Percentiles rank a stretch among this genome's conserved stretches.
phyloP scores from a whole-genome alignment of 1,140 invertebrate genomes.

The Adelges cooleyi region DNA sequence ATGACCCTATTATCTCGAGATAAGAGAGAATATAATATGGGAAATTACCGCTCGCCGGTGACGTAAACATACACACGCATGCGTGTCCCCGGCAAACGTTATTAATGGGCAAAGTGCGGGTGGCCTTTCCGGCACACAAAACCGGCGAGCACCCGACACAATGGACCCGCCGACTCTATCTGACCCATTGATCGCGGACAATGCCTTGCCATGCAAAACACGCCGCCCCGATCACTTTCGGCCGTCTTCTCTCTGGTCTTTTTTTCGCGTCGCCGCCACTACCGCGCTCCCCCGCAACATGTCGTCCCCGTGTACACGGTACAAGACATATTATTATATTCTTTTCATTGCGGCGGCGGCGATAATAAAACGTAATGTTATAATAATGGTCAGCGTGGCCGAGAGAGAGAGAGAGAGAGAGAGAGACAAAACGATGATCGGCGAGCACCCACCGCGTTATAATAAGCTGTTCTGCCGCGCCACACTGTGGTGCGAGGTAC shows the following conservation, averaged over 20 bases:
- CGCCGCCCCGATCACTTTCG: constrained; percentile 13
- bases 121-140: background rate
- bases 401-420: too few species aligned
- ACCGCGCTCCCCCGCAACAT: too few species aligned
- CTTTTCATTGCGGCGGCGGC: too few species aligned
- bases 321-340: too few species aligned
- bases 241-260: background rate
- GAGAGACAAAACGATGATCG: too few species aligned
- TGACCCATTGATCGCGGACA: constrained; percentile 27
- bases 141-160: background rate
- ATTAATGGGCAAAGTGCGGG: constrained; percentile 23
- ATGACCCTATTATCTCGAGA: too few species aligned
- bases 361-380: background rate
- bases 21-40: too few species aligned
- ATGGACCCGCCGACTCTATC: background rate
- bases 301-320: too few species aligned
- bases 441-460: too few species aligned
- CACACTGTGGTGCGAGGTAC: too few species aligned
- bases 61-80: background rate
- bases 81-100: constrained; percentile 10
- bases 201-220: constrained; percentile 20
- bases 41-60: background rate
- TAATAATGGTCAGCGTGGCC: background rate
- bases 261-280: constrained; percentile 3
- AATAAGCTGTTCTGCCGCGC: too few species aligned